Conservation (phyloP, 1,140 invertebrate genomes). For the Adoxophyes honmai region DNA sequence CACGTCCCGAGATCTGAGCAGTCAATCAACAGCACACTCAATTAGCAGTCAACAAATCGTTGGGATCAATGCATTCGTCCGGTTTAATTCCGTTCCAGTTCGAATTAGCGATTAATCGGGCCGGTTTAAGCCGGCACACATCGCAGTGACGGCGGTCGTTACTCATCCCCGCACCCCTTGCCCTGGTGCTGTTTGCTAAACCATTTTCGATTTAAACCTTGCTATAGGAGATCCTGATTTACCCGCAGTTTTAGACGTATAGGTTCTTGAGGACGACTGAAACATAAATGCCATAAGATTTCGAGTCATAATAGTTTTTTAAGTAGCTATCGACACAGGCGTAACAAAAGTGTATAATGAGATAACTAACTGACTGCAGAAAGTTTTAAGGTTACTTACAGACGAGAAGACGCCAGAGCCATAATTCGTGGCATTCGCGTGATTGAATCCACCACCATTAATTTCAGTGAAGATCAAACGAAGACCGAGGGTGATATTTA, state of each 20-base stretch:
- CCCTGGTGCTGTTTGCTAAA: neutral
- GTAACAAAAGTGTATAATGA: too few species aligned
- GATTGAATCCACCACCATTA: constrained; percentile 75
- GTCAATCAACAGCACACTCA: constrained; percentile 53
- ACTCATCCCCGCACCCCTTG: constrained; percentile 58
- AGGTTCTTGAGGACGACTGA: too few species aligned
- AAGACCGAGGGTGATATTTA: constrained; percentile 76
- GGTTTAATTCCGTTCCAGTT: constrained; percentile 72
- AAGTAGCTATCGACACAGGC: too few species aligned
- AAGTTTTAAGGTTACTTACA: neutral
- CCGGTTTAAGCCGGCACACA: constrained; percentile 75
- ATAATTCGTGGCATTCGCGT: constrained; percentile 47
- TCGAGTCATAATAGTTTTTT: too few species aligned
- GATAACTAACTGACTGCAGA: neutral
- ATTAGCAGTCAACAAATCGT: constrained; percentile 71
- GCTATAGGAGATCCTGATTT: too few species aligned
- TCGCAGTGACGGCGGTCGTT: constrained; percentile 78
- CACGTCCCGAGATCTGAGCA: constrained; percentile 22
- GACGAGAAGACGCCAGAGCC: constrained; percentile 5
- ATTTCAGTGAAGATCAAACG: constrained; percentile 75
- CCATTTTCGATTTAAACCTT: too few species aligned
- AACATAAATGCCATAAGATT: too few species aligned
- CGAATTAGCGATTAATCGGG: constrained; percentile 72
- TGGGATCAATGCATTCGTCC: constrained; percentile 70
- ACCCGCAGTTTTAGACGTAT: too few species aligned